Evolutionary conservation across 35 echinoderm and acorn worm species (phyloP).

Genomic region (Apostichopus japonicus): DNA sequence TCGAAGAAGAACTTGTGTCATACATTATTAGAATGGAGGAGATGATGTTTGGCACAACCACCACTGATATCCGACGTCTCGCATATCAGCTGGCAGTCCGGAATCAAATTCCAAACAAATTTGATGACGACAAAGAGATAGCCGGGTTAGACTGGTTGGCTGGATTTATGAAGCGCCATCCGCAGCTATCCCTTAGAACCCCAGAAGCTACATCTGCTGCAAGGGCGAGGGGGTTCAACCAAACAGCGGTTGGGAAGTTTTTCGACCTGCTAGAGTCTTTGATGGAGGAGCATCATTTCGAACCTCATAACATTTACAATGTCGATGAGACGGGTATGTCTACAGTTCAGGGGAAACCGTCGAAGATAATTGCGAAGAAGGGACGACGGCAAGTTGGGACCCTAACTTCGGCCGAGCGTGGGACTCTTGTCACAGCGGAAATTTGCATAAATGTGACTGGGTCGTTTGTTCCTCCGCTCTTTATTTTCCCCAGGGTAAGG

Average conservation of each 20-base stretch:
- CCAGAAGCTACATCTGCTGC: slow-evolving; percentile 48
- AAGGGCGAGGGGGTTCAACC: not conserved
- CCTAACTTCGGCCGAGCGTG: not conserved
- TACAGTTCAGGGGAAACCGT: slow-evolving; percentile 21
- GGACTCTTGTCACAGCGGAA: slow-evolving; percentile 27
- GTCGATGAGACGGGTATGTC: slow-evolving; percentile 41
- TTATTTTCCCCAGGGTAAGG: slow-evolving; percentile 44
- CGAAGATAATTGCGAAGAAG: slow-evolving; percentile 14
- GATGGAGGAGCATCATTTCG: slow-evolving; percentile 19
- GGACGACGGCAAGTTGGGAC: not conserved
- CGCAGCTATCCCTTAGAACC: not conserved
- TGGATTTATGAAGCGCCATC: slow-evolving; percentile 17
- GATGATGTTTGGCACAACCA: slow-evolving; percentile 36
- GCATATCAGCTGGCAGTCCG: slow-evolving; percentile 5
- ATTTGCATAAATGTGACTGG: slow-evolving; percentile 48
- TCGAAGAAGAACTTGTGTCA: slow-evolving; percentile 1
- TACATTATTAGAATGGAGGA: slow-evolving; percentile 41
- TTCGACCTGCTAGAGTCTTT: slow-evolving; percentile 4
- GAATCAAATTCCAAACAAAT: not conserved
- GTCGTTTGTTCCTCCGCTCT: slow-evolving; percentile 30
- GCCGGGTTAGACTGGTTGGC: slow-evolving; percentile 6
- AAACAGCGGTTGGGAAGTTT: not conserved
- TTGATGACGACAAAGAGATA: not conserved
- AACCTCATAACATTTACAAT: slow-evolving; percentile 21
- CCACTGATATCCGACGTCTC: not conserved